Evolutionary conservation across 2,888 invertebrate species (phyloP).

Genomic region (Synanthedon myopaeformis): DNA sequence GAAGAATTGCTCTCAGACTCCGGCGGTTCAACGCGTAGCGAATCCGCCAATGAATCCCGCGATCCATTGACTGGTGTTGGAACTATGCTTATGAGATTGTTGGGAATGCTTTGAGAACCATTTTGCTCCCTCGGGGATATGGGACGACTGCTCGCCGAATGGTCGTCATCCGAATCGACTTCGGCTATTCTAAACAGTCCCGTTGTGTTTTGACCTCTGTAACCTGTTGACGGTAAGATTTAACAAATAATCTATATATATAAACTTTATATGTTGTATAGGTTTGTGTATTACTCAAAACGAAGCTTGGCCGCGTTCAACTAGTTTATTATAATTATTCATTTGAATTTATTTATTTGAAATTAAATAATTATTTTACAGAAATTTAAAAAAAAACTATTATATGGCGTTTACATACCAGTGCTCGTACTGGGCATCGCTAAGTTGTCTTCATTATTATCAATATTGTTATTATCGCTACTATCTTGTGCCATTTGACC

Average conservation of each 20-base stretch:
- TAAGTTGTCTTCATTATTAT: constrained; percentile 54
- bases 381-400: too few relatives aligned
- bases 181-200: constrained; percentile 64
- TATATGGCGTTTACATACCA: constrained; percentile 33
- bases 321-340: too few relatives aligned
- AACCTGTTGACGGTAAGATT: constrained; percentile 27
- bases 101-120: constrained; percentile 28
- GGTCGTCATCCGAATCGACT: constrained; percentile 75
- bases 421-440: constrained; percentile 77
- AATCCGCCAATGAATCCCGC: constrained; percentile 50
- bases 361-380: too few relatives aligned
- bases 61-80: constrained; percentile 73
- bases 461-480: constrained; percentile 38
- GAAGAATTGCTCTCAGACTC: constrained; percentile 30
- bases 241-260: background rate
- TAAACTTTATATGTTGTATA: too few relatives aligned
- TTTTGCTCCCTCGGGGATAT: constrained; percentile 43
- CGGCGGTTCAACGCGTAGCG: constrained; percentile 34
- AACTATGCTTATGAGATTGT: constrained; percentile 66
- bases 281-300: too few relatives aligned
- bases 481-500: constrained; percentile 39
- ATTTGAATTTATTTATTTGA: too few relatives aligned
- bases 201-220: constrained; percentile 53
- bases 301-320: too few relatives aligned
- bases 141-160: constrained; percentile 49